A percentile compares a stretch with the other conserved stretches of the same genome.
Evolutionary conservation across 2,888 invertebrate genomes (phyloP).

Genomic region (Lasioglossum pauxillum): DNA sequence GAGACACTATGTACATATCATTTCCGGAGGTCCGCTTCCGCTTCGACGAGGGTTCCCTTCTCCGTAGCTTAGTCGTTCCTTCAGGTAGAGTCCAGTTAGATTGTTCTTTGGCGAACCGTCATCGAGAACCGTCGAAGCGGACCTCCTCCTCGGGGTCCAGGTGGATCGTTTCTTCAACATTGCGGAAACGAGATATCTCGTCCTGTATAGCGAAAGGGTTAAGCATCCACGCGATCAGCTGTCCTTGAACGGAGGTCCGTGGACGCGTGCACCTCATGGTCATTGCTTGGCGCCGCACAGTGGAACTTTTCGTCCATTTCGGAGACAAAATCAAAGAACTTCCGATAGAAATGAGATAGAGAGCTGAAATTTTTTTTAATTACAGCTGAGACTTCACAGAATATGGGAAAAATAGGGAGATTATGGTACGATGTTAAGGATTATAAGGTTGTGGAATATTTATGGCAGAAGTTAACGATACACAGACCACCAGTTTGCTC

Average conservation of each 20-base stretch:
- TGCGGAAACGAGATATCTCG: too few relatives aligned
- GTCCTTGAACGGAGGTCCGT: background rate
- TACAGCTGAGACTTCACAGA: too few relatives aligned
- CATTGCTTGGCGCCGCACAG: background rate
- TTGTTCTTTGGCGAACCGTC: background rate
- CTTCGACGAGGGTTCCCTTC: background rate
- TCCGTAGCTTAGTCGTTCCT: constrained; percentile 8
- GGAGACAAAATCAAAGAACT: too few relatives aligned
- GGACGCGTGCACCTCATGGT: background rate
- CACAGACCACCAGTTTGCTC: too few relatives aligned
- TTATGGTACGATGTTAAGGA: too few relatives aligned
- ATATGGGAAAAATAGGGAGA: too few relatives aligned
- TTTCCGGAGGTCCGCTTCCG: background rate
- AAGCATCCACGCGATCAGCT: background rate
- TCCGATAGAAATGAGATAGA: too few relatives aligned
- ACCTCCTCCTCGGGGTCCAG: background rate
- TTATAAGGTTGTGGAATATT: too few relatives aligned
- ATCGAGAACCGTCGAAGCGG: background rate
- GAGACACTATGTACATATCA: constrained; percentile 1
- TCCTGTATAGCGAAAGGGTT: too few relatives aligned
- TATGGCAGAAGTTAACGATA: too few relatives aligned
- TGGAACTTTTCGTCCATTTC: too few relatives aligned
- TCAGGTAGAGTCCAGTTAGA: constrained; percentile 6
- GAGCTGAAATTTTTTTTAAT: too few relatives aligned
- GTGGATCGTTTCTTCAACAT: background rate